phyloP scores from a whole-genome alignment of 30 jellyfish, hydroid and myxozoan genomes.

The Hydractinia echinata region DNA sequence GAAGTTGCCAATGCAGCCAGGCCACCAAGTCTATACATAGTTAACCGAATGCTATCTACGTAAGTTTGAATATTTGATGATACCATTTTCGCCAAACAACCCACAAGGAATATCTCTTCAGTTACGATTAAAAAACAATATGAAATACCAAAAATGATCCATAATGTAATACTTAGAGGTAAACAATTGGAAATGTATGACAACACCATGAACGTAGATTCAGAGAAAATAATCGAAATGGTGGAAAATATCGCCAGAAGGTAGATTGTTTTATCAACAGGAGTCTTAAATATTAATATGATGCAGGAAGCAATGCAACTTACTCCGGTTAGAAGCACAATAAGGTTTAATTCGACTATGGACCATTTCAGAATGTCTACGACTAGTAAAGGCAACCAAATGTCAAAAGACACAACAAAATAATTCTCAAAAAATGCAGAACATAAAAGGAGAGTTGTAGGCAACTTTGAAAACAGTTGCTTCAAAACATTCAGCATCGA shows the following conservation, averaged over 20 bases:
- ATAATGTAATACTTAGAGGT: neutral
- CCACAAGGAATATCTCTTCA: constrained; percentile 3
- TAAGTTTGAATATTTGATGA: constrained; percentile 1
- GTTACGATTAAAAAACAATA: constrained; percentile 1
- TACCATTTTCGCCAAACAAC: constrained; percentile 19
- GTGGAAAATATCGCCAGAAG: neutral
- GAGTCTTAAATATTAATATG: neutral
- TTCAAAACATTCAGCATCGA: neutral
- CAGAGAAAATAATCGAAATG: neutral
- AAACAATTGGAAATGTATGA: constrained; percentile 3
- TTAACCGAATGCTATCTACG: constrained; percentile 9
- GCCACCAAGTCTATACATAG: constrained; percentile 11
- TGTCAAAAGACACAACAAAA: neutral
- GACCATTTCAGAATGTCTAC: neutral
- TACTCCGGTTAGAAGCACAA: neutral
- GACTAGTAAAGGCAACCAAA: neutral
- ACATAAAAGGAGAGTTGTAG: neutral
- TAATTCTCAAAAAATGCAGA: neutral
- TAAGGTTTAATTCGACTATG: neutral
- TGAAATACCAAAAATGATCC: neutral
- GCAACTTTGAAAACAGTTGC: neutral
- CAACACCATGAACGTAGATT: neutral
- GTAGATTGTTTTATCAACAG: neutral
- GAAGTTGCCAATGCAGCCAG: constrained; percentile 14
- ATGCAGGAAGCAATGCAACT: neutral